phyloP scores from a whole-genome alignment of 2,113 vertebrate species.

The Psammodynastes pulverulentus region DNA sequence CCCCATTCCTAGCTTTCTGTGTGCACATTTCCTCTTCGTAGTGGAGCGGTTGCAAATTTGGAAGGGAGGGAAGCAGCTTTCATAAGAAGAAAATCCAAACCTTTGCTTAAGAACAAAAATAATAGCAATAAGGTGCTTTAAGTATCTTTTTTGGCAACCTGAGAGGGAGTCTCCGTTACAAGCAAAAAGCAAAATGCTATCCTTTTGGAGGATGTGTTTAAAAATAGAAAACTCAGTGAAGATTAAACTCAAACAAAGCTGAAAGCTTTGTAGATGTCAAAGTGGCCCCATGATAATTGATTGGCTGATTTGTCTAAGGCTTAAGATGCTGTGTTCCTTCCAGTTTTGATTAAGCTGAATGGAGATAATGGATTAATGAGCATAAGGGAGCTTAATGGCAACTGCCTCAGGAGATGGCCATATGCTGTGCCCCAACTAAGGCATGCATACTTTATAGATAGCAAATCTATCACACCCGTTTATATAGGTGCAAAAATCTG shows the following conservation, averaged over 20 bases:
- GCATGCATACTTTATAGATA: background rate
- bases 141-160: background rate
- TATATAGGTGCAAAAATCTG: background rate
- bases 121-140: background rate
- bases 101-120: background rate
- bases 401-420: conserved; percentile 25
- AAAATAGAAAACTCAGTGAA: background rate
- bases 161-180: background rate
- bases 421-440: background rate
- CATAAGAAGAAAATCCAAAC: background rate
- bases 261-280: conserved; percentile 12
- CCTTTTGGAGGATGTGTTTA: background rate
- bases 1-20: background rate
- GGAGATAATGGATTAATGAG: conserved; percentile 41
- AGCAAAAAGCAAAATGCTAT: rapidly evolving
- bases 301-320: conserved; percentile 37
- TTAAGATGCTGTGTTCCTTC: conserved; percentile 29
- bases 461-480: background rate
- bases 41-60: background rate
- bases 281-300: conserved; percentile 23
- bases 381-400: conserved; percentile 22
- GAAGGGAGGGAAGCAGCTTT: background rate
- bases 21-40: background rate
- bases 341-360: conserved; percentile 48
- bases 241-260: background rate